Conservation (phyloP, 2,888 invertebrate genomes). For the Allophyes oxyacanthae region DNA sequence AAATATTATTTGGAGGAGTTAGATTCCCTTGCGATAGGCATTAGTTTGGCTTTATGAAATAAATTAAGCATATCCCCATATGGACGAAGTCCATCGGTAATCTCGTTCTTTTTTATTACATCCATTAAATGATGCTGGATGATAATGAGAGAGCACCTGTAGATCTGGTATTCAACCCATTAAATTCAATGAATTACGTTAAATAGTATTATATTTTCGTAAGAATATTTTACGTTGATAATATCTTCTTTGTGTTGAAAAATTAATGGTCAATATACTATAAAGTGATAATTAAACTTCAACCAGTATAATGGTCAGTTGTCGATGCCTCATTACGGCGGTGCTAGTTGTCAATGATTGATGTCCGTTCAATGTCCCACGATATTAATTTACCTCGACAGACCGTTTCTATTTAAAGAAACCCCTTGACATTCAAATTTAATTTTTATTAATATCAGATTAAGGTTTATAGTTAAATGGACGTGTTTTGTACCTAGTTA, state of each 20-base stretch:
- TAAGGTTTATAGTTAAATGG: constrained; percentile 22
- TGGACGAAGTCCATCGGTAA: constrained; percentile 15
- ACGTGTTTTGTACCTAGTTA: constrained; percentile 7
- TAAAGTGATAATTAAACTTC: constrained; percentile 51
- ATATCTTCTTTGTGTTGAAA: constrained; percentile 45
- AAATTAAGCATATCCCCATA: neutral
- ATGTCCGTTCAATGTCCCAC: constrained; percentile 46
- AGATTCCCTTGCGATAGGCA: too few species aligned
- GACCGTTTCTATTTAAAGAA: constrained; percentile 35
- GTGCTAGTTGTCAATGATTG: constrained; percentile 53
- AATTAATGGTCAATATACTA: constrained; percentile 38
- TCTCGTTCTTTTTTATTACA: constrained; percentile 5
- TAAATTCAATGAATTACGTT: constrained; percentile 35
- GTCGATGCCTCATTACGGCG: constrained; percentile 53
- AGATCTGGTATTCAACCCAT: constrained; percentile 18
- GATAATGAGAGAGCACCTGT: constrained; percentile 21
- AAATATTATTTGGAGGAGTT: too few species aligned
- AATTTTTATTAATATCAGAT: neutral
- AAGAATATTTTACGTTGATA: constrained; percentile 24
- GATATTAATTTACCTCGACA: constrained; percentile 45
- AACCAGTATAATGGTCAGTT: constrained; percentile 54
- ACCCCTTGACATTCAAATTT: constrained; percentile 10
- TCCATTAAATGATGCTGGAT: constrained; percentile 4
- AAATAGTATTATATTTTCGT: constrained; percentile 20
- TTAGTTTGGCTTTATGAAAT: too few species aligned